Evolutionary conservation across 2,113 vertebrate species (phyloP).

Genomic region (Nothocercus nigrocapillus): DNA sequence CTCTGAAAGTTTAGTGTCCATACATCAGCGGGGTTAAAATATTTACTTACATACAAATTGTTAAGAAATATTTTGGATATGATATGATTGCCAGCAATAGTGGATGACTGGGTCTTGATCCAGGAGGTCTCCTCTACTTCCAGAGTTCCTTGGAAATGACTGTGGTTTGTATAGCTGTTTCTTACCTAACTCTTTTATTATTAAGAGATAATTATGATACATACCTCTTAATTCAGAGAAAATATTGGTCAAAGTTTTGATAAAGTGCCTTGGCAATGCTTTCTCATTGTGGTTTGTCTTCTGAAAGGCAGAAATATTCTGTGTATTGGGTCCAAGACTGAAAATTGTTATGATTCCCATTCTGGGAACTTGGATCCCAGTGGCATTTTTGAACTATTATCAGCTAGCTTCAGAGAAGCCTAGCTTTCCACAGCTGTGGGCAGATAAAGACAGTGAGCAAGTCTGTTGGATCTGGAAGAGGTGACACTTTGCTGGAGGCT

Average conservation of each 20-base stretch:
- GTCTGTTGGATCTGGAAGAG: neutral
- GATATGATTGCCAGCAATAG: neutral
- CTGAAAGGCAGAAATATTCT: neutral
- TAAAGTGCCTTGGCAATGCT: neutral
- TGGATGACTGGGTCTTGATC: neutral
- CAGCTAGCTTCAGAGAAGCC: neutral
- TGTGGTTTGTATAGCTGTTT: neutral
- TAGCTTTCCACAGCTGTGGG: neutral
- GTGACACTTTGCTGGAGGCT: neutral
- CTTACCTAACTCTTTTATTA: neutral
- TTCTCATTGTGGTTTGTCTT: neutral
- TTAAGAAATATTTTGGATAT: neutral
- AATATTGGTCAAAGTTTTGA: neutral
- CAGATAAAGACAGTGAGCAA: neutral
- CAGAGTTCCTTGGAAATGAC: neutral
- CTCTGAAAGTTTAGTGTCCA: neutral
- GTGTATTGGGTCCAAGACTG: neutral
- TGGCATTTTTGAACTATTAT: neutral
- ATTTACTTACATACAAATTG: neutral
- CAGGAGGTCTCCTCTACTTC: neutral
- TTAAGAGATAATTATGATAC: neutral
- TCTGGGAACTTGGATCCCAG: neutral
- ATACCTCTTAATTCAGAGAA: neutral
- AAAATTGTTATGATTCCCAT: neutral
- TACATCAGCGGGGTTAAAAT: neutral